These are phyloP conservation scores for Mesembrinibis cayennensis DNA, from an alignment of 2,113 vertebrate species.

Conservation along the genomic window DNA sequence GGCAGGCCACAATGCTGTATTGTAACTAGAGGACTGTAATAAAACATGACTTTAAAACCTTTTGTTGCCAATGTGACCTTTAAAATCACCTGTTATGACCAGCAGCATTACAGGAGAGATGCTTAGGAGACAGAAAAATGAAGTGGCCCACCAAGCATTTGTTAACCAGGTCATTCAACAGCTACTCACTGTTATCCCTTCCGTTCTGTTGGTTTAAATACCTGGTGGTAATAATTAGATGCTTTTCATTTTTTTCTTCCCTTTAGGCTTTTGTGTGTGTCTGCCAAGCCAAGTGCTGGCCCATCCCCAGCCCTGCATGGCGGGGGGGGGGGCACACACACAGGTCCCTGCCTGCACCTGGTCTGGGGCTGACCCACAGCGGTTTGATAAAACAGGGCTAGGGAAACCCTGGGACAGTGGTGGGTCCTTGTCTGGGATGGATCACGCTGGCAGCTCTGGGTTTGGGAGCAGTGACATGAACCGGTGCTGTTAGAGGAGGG, in stretches of 20 bases:
- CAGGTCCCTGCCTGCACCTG: not conserved
- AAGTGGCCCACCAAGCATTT: not conserved
- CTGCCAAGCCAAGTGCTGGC: too few relatives aligned
- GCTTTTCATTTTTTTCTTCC: not conserved
- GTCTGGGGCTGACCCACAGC: not conserved
- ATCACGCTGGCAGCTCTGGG: not conserved
- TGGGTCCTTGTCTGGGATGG: accelerated
- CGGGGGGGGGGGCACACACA: not conserved
- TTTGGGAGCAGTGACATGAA: not conserved
- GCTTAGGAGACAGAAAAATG: not conserved
- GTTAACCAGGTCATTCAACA: not conserved
- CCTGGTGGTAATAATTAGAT: not conserved
- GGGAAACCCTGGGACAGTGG: not conserved
- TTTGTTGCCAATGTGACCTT: not conserved
- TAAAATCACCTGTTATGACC: not conserved
- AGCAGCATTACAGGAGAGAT: not conserved
- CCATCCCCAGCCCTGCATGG: not conserved
- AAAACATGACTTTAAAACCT: not conserved
- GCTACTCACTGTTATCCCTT: not conserved
- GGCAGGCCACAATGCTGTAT: not conserved
- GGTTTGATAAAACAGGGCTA: not conserved
- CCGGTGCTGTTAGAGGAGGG: not conserved
- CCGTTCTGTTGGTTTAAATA: not conserved
- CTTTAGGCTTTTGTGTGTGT: not conserved
- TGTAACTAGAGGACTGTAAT: not conserved